Conservation (phyloP, 53 echinoderm and acorn worm species). For the Paracentrotus lividus region DNA sequence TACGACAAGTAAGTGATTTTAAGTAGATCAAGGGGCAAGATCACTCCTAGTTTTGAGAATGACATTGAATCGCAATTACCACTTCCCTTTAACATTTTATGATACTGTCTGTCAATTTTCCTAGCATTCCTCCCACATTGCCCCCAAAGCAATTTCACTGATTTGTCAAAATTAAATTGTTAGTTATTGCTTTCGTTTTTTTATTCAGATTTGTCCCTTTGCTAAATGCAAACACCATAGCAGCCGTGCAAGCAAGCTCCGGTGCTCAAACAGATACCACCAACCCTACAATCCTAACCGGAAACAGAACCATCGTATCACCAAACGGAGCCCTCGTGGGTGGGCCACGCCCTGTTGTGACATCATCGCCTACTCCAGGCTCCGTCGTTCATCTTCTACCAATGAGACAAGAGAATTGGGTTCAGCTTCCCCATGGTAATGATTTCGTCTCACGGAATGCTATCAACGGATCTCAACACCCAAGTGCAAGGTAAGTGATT, state of each 20-base stretch:
- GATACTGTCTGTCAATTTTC: no score
- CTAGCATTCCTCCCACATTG: no score
- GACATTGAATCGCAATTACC: no score
- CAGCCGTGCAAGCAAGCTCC: constrained; percentile 70
- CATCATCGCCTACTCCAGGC: constrained; percentile 36
- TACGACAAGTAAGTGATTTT: no score
- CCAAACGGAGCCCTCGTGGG: constrained; percentile 24
- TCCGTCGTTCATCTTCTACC: constrained; percentile 53
- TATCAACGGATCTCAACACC: not conserved
- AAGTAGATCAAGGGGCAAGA: no score
- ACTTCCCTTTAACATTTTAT: no score
- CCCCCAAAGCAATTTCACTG: no score
- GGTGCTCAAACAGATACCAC: not conserved
- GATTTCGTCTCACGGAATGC: constrained; percentile 1
- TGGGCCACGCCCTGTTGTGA: constrained; percentile 32
- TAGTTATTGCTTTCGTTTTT: not conserved
- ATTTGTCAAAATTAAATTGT: not conserved
- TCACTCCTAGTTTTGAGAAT: no score
- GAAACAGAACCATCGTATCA: constrained; percentile 3
- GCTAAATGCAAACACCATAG: constrained; percentile 73
- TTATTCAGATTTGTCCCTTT: constrained; percentile 68
- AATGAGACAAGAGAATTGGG: constrained; percentile 39
- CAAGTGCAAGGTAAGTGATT: not conserved
- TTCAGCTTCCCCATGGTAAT: constrained; percentile 45
- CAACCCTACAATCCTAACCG: constrained; percentile 11